Evolutionary conservation across 2,888 invertebrate species (phyloP), one percentile per base, ranked within the genome.

Genomic region (Phyllotreta striolata): DNA sequence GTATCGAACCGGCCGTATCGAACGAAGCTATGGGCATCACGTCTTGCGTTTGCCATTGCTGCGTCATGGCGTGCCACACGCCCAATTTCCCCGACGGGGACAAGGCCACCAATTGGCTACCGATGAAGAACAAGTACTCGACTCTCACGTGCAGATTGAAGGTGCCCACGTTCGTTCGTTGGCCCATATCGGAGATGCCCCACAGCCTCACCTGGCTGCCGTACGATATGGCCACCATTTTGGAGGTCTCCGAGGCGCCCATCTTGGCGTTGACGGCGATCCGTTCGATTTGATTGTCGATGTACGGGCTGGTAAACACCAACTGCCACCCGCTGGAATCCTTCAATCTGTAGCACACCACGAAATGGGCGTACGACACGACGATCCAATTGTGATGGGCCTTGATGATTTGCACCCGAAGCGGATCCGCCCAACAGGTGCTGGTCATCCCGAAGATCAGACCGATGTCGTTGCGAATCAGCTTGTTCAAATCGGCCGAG

Each of bases 41-140:
- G 81, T 98, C 97, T 80, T 97, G 96, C 44, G 95, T 92, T 84
- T 98, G 98, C 96, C 98, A 98, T 82, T 98, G 96, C 76, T 97
- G 96, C 0, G 97, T 96, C 91, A 97, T 97, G 0, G 97, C 95
- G 82, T 98, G 98, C 98, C 98, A 98, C n/a, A 98, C 98, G 0
- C 98, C 98, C 14, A 98, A 93, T 83, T 97, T 97, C 4, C 95
- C 95, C 6, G 90, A 89, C 1, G 91, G 90, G 46, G 96, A 96
- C 34, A 98, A 84, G 0, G 98, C 98, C n/a, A 99, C 98, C 70
- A 98, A 83, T 79, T 98, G 98, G 71, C 95, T 96, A 0, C 98
- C 98, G 78, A 98, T 98, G 81, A 98, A 99, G 79, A 99, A 93
- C 59, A 99, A 85, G 81, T 96, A 95, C 78, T 98, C 98, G 6